phyloP scores from a whole-genome alignment of 2,113 vertebrate species.

The Cathartes aura region DNA sequence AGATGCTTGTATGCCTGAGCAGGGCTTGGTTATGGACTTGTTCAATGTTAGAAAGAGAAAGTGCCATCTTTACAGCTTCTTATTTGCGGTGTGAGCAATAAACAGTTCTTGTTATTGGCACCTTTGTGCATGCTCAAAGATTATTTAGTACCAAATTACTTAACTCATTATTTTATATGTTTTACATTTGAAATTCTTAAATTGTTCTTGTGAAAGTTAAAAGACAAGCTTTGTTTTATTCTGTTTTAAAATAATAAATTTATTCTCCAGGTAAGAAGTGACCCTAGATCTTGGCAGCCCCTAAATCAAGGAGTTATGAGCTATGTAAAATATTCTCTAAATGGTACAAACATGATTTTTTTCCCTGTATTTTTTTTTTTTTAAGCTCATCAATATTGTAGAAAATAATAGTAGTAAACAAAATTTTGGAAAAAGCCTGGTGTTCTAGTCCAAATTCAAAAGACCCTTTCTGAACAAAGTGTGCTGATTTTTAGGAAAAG shows the following conservation, averaged over 20 bases:
- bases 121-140: not conserved
- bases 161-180: not conserved
- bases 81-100: not conserved
- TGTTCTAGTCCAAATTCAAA: not conserved
- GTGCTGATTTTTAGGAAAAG: not conserved
- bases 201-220: not conserved
- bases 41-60: not conserved
- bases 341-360: not conserved
- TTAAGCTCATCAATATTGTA: not conserved
- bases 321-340: not conserved
- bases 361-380: not conserved
- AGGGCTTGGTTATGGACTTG: not conserved
- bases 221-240: not conserved
- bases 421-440: fast-evolving
- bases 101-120: not conserved
- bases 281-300: not conserved
- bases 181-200: not conserved
- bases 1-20: not conserved
- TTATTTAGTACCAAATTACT: not conserved
- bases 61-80: not conserved
- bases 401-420: not conserved
- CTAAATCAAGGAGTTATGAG: not conserved
- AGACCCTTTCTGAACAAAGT: not conserved
- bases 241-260: not conserved
- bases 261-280: not conserved